These are phyloP conservation scores for Dascyllus trimaculatus DNA, from an alignment of 2,113 vertebrate genomes.

Conservation along the genomic window DNA sequence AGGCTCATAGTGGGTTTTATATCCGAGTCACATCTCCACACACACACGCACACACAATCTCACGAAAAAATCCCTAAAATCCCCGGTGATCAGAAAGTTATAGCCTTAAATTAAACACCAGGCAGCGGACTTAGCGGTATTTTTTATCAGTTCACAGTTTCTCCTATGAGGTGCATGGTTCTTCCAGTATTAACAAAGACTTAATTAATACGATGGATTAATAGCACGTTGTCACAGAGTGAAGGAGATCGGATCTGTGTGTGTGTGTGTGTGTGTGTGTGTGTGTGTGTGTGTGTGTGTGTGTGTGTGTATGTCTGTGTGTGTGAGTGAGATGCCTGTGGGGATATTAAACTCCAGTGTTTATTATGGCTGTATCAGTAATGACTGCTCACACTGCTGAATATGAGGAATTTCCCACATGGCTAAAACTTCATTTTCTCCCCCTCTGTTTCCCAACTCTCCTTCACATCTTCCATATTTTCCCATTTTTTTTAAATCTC, in stretches of 20 bases:
- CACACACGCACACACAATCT: conserved; percentile 19
- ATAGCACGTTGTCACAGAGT: conserved; percentile 45
- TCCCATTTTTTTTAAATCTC: background rate
- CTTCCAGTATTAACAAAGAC: conserved; percentile 56
- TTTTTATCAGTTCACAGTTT: conserved; percentile 38
- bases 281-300: background rate
- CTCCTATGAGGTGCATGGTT: conserved; percentile 31
- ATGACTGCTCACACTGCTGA: conserved; percentile 72
- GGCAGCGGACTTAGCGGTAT: conserved; percentile 8
- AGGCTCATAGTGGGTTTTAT: conserved; percentile 17
- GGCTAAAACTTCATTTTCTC: conserved; percentile 68
- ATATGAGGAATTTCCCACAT: conserved; percentile 79
- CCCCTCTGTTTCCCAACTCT: conserved; percentile 32
- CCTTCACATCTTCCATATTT: conserved; percentile 19
- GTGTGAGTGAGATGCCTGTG: conserved; percentile 51
- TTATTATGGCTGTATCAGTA: conserved; percentile 75
- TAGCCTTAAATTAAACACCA: conserved; percentile 47
- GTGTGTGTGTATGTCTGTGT: conserved; percentile 32
- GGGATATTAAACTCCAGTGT: conserved; percentile 74
- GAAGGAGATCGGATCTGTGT: conserved; percentile 43
- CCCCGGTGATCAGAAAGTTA: conserved; percentile 27
- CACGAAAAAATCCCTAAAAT: conserved; percentile 30
- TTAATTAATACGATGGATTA: conserved; percentile 65
- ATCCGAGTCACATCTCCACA: background rate
- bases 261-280: conserved; percentile 15